phyloP scores from a whole-genome alignment of 2,888 invertebrate species.

The Empis livida region DNA sequence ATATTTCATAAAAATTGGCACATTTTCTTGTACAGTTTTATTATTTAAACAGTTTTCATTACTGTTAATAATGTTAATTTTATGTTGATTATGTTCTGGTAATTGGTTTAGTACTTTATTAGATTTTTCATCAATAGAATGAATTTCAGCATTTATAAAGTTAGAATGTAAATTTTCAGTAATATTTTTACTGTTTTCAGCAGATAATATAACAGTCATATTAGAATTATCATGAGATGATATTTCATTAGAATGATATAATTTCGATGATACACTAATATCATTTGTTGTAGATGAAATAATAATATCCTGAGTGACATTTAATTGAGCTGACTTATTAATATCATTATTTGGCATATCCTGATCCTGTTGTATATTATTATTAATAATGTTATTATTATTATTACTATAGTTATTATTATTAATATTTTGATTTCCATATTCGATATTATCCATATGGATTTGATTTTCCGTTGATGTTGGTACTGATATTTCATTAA shows the following conservation, averaged over 20 bases:
- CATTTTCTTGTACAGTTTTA: slow-evolving; percentile 4
- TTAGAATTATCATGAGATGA: no score
- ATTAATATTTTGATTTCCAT: background rate
- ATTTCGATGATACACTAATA: background rate
- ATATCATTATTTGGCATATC: background rate
- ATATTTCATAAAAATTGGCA: slow-evolving; percentile 2
- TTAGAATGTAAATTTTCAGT: no score
- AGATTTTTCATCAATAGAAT: no score
- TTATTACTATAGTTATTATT: background rate
- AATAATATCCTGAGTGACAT: background rate
- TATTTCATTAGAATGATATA: no score
- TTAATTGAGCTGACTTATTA: background rate
- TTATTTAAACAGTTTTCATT: no score
- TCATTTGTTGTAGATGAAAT: background rate
- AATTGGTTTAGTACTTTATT: no score
- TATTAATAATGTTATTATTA: background rate
- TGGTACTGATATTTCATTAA: background rate
- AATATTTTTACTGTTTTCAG: no score
- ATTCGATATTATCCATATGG: background rate
- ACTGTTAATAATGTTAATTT: no score
- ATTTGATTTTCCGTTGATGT: background rate
- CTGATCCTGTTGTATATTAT: background rate
- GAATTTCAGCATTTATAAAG: no score
- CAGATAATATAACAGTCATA: no score
- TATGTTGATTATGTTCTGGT: no score